phyloP scores from a whole-genome alignment of 2,113 vertebrate genomes.

The Cynopterus brachyotis region DNA sequence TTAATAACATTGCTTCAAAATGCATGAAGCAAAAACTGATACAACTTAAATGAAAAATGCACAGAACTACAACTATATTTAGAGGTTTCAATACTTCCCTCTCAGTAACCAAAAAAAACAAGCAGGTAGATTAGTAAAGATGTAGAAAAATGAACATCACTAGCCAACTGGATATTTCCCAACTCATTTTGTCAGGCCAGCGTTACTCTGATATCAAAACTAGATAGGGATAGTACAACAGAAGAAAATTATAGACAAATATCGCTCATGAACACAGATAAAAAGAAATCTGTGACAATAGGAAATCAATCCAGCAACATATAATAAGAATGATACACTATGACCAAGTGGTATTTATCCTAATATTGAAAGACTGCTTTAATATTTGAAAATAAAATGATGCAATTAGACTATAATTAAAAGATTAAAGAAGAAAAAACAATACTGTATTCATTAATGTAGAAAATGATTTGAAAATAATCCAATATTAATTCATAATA shows the following conservation, averaged over 20 bases:
- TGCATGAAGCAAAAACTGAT: background rate
- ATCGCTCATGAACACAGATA: background rate
- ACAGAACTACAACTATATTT: background rate
- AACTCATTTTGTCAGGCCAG: background rate
- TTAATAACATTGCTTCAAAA: background rate
- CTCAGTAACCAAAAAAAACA: background rate
- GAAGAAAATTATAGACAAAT: background rate
- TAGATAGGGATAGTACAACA: background rate
- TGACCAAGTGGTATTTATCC: background rate
- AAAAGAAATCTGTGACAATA: background rate
- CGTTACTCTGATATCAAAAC: constrained; percentile 11
- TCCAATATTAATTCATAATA: background rate
- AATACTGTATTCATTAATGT: background rate
- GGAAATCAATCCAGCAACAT: background rate
- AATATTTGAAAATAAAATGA: background rate
- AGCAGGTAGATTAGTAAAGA: background rate
- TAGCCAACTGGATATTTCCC: background rate
- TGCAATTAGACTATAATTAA: background rate
- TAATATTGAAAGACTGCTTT: background rate
- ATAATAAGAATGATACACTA: background rate
- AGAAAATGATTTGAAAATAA: background rate
- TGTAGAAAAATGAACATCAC: background rate
- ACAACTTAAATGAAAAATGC: background rate
- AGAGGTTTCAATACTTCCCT: background rate
- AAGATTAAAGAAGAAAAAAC: background rate